A percentile compares a stretch with the other conserved stretches of the same genome.
Conservation (phyloP, 1,140 invertebrate genomes). For the Lamellibrachia luymesi region DNA sequence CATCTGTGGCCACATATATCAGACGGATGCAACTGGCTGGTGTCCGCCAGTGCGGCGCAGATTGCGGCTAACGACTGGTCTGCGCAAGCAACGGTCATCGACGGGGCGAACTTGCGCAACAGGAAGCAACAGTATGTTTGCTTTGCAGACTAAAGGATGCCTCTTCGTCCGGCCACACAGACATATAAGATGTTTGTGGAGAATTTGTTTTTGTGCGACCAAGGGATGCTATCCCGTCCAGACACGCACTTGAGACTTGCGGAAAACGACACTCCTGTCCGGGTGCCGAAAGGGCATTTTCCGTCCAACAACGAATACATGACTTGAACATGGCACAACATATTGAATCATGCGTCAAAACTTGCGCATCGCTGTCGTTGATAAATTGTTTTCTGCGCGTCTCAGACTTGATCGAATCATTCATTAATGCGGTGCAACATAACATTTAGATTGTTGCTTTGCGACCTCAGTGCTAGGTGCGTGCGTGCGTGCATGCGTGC, state of each 20-base stretch:
- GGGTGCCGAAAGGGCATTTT: no score
- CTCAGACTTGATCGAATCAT: not conserved
- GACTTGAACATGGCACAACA: not conserved
- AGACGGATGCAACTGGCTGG: not conserved
- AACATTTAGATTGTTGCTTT: not conserved
- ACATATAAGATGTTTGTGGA: no score
- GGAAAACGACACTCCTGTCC: not conserved
- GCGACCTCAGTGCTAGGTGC: not conserved
- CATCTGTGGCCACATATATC: not conserved
- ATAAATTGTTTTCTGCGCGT: not conserved
- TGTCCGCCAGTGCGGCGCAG: not conserved
- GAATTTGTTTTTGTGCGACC: no score
- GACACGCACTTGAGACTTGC: not conserved
- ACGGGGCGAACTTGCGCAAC: not conserved
- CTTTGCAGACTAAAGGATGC: not conserved
- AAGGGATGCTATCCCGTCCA: no score
- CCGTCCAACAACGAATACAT: not conserved
- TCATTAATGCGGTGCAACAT: not conserved
- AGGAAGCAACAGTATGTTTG: not conserved
- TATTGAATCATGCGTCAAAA: not conserved
- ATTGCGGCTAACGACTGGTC: not conserved
- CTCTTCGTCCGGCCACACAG: no score
- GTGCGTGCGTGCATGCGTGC: no score
- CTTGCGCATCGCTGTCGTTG: no score
- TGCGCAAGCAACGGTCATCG: not conserved